Conservation (phyloP, 2,113 vertebrate species). For the Ammodytes marinus region DNA sequence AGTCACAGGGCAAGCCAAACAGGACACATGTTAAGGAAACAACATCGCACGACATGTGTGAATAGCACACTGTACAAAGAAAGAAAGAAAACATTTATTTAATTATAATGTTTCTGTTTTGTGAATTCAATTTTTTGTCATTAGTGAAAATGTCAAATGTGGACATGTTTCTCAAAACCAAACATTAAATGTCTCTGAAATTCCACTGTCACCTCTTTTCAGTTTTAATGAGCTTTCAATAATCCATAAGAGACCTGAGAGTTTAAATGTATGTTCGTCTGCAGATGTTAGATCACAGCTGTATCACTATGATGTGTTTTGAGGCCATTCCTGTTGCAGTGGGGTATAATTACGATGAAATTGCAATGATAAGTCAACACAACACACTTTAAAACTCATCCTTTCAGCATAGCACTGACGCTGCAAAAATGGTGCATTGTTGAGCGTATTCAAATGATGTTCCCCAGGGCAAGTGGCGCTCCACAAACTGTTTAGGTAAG, state of each 20-base stretch:
- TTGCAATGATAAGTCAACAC: constrained; percentile 25
- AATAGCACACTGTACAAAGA: too few relatives aligned
- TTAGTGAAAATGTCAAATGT: background rate
- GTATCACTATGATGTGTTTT: constrained; percentile 39
- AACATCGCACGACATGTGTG: background rate
- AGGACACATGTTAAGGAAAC: background rate
- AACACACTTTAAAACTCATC: constrained; percentile 40
- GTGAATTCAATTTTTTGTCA: background rate
- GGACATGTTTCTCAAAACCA: constrained; percentile 1
- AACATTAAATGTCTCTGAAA: background rate
- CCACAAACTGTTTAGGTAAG: constrained; percentile 49
- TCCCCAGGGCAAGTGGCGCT: constrained; percentile 41
- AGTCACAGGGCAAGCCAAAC: background rate
- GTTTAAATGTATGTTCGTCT: constrained; percentile 13
- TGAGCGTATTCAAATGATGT: constrained; percentile 42
- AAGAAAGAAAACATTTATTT: background rate
- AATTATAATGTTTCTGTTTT: background rate
- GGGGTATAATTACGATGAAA: constrained; percentile 34
- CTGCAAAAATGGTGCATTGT: constrained; percentile 57
- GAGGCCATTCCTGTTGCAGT: constrained; percentile 38
- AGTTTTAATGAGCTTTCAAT: constrained; percentile 12
- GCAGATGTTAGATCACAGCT: background rate
- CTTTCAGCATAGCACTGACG: constrained; percentile 51
- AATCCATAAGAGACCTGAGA: background rate
- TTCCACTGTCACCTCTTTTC: background rate